Evolutionary conservation across 1,140 invertebrate species (phyloP), one percentile per base, ranked within the genome.

Genomic region (Lepidurus packardi): DNA sequence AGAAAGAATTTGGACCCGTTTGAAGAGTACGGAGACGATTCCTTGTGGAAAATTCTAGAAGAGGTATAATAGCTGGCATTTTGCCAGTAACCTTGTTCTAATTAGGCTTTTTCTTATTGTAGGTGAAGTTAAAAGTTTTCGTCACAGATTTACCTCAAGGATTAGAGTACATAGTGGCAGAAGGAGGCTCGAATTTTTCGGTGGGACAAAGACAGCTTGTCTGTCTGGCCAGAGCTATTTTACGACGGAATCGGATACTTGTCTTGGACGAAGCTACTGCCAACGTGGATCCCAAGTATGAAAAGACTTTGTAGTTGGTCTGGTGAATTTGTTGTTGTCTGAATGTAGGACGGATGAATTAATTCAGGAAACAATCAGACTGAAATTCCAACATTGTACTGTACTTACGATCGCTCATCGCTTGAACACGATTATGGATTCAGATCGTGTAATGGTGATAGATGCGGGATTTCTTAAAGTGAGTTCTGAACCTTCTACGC

Each of bases 1-100:
- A 87, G 95, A 25, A 91, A 90, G 82, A 97, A 97, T 85, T 86
- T 97, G 80, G 95, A 97, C 87, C 94, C 95, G 0, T 95, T 95
- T 82, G 88, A 91, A 41, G 80, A 87, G 43, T 91, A 91, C 82
- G 85, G 84, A 47, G 94, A 97, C 82, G 87, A 89, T 4, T 83
- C 87, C 77, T 84, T 84, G 81, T 94, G 82, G 93, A 90, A 83
- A 81, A 93, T 92, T 1, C 86, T 97, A 41, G 93, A 94, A 82
- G 90, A 94, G 80, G 92, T 92, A 87, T 53, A 85, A 85, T 5
- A 81, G 88, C 5, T 84, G 87, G 81, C 85, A 87, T 75, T 81
- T 81, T 42, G 73, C 80, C 43, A 78, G 79, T 73, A 77, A 74
- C 10, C 82, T 82, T 3, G 47, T 81, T 41, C 83, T 85, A 10